phyloP scores from a whole-genome alignment of 2,797 vertebrate species.

The Sebastes diaconus region DNA sequence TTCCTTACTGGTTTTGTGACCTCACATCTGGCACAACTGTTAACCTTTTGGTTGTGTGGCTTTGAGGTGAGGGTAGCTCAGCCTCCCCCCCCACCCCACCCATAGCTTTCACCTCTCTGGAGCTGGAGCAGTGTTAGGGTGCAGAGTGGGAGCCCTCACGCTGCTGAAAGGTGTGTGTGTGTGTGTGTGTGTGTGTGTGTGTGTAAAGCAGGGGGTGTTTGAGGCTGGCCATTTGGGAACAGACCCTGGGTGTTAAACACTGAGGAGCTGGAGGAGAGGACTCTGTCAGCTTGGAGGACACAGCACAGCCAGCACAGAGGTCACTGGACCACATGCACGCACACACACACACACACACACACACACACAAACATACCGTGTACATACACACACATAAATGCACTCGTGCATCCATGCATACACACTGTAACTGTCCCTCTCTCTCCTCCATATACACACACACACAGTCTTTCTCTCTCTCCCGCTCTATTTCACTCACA shows the following conservation, averaged over 20 bases:
- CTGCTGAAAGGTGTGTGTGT: slow-evolving; percentile 5
- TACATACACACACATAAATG: slow-evolving; percentile 7
- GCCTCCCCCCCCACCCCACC: neutral
- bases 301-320: slow-evolving; percentile 65
- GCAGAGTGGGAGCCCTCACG: slow-evolving; percentile 47
- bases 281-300: slow-evolving; percentile 77
- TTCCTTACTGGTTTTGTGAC: slow-evolving; percentile 65
- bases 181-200: slow-evolving; percentile 39
- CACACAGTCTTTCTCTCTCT: neutral
- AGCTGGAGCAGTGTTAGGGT: slow-evolving; percentile 59
- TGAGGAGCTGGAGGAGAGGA: slow-evolving; percentile 69
- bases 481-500: neutral
- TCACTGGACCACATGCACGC: slow-evolving; percentile 59
- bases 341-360: neutral
- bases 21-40: slow-evolving; percentile 74
- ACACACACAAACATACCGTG: slow-evolving; percentile 24
- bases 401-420: slow-evolving; percentile 49
- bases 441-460: neutral
- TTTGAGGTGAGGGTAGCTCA: slow-evolving; percentile 72
- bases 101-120: slow-evolving; percentile 59
- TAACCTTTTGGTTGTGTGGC: slow-evolving; percentile 70
- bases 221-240: slow-evolving; percentile 70
- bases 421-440: slow-evolving; percentile 42
- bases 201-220: slow-evolving; percentile 56
- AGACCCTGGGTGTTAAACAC: slow-evolving; percentile 70